Base-by-base conservation (phyloP, 2,113 vertebrate species). In the Amazona vittata region DNA sequence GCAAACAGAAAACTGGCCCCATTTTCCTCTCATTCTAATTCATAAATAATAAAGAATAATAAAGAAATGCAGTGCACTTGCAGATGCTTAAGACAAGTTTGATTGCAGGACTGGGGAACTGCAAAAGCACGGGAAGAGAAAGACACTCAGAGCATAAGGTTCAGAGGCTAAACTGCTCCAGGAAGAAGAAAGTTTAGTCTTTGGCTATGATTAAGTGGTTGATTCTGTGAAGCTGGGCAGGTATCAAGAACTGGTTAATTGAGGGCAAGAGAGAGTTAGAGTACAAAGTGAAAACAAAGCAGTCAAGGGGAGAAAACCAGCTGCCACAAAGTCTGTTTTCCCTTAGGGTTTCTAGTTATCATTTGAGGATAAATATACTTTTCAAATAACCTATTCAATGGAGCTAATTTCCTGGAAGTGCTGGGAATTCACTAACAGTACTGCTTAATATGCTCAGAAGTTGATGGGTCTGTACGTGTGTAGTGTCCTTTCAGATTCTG, bases 161-260 rank as follows among this genome's bases (percentile, higher is more conserved):
- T 84, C 64, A 96, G 69, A 90, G 49, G 78, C n/a, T 91, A 79
- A 93, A 94, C 39, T 89, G 62, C 46, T 89, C 26, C 5, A 1
- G 44, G 49, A 97, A 95, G 71, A 95, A 70, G 24, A 49, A 93
- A 92, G 70, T 84, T 74, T 64, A 93, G 82, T 55, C 70, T 93
- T 82, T 90, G 75, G 50, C 78, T 95, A 25, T 90, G 83, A 95
- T 94, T 80, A 94, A 89, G 62, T 59, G 50, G n/a, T 47, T 96
- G 85, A 88, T 73, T 89, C 78, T 92, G 79, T 24, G 60, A 94
- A 95, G 62, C 50, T 2, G 1, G 70, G 57, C 84, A 95, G 52
- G 83, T 96, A 96, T 84, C 82, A 95, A 87, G 76, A 95, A 94
- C 62, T 84, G 86, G 76, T 94, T 95, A 97, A 95, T 17, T 94